phyloP scores from a whole-genome alignment of 1,140 invertebrate genomes.

The Nixonia krombeini region DNA sequence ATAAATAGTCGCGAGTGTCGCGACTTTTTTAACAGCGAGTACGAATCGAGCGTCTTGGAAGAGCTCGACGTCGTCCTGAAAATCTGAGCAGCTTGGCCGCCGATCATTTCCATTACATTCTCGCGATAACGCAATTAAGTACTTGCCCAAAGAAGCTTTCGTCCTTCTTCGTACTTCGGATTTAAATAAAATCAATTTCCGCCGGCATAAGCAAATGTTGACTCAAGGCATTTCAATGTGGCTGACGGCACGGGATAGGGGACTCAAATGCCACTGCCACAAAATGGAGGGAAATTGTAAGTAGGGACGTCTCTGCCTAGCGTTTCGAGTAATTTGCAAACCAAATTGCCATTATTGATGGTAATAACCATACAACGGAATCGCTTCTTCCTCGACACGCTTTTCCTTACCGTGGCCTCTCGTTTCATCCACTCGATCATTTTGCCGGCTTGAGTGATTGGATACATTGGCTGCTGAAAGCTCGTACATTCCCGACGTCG shows the following conservation, averaged over 20 bases:
- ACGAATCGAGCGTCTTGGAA: not conserved
- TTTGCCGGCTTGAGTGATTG: too few species aligned
- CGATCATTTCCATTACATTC: slow-evolving; percentile 52
- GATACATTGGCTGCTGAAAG: not conserved
- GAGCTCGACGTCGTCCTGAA: slow-evolving; percentile 9
- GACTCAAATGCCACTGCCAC: slow-evolving; percentile 58
- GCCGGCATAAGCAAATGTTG: slow-evolving; percentile 69
- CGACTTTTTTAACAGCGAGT: too few species aligned
- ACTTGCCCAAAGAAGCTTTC: slow-evolving; percentile 54
- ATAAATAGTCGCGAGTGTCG: too few species aligned
- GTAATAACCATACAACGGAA: slow-evolving; percentile 69
- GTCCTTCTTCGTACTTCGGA: slow-evolving; percentile 59
- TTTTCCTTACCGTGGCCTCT: slow-evolving; percentile 22
- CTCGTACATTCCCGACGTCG: too few species aligned
- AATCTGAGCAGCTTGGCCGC: slow-evolving; percentile 17
- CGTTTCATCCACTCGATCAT: slow-evolving; percentile 5
- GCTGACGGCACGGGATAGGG: slow-evolving; percentile 60
- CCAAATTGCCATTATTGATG: slow-evolving; percentile 72
- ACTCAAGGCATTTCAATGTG: slow-evolving; percentile 69
- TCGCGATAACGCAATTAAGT: slow-evolving; percentile 65
- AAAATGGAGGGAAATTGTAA: slow-evolving; percentile 69
- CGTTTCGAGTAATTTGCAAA: slow-evolving; percentile 69
- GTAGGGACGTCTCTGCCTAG: slow-evolving; percentile 61
- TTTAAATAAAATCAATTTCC: slow-evolving; percentile 71
- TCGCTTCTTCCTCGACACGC: slow-evolving; percentile 32